These are phyloP conservation scores for Rachycentron canadum DNA, from an alignment of 2,797 vertebrate genomes.

Conservation along the genomic window DNA sequence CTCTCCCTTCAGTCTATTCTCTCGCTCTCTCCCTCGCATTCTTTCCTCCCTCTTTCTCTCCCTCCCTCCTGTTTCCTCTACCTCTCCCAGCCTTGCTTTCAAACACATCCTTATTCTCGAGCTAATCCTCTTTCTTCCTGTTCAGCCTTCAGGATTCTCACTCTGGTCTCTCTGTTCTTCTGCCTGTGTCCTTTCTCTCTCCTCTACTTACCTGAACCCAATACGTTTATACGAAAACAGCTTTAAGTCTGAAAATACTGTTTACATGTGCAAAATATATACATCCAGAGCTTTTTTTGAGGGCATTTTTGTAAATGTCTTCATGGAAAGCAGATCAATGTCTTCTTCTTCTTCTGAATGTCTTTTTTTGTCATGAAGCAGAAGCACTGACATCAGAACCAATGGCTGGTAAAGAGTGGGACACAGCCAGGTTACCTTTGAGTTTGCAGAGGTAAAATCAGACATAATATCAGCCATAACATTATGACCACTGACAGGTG, in stretches of 20 bases:
- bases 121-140: slow-evolving; percentile 51
- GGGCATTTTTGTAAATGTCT: not conserved
- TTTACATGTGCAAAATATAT: not conserved
- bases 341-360: not conserved
- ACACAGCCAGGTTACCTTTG: not conserved
- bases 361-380: not conserved
- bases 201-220: not conserved
- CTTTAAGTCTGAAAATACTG: slow-evolving; percentile 15
- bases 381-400: not conserved
- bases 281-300: not conserved
- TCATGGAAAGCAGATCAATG: not conserved
- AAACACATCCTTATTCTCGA: slow-evolving; percentile 33
- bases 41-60: not conserved
- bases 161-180: slow-evolving; percentile 11
- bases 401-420: not conserved
- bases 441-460: too few species aligned
- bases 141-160: slow-evolving; percentile 35
- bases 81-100: slow-evolving; percentile 27
- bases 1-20: not conserved
- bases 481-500: too few species aligned
- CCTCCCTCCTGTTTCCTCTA: not conserved
- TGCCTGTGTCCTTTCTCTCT: slow-evolving; percentile 8
- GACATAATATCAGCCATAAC: too few species aligned
- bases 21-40: not conserved
- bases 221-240: not conserved